Percentiles rank a stretch among this genome's conserved stretches.
phyloP scores from a whole-genome alignment of 2,797 vertebrate genomes.

The Eurystomus glaucurus region DNA sequence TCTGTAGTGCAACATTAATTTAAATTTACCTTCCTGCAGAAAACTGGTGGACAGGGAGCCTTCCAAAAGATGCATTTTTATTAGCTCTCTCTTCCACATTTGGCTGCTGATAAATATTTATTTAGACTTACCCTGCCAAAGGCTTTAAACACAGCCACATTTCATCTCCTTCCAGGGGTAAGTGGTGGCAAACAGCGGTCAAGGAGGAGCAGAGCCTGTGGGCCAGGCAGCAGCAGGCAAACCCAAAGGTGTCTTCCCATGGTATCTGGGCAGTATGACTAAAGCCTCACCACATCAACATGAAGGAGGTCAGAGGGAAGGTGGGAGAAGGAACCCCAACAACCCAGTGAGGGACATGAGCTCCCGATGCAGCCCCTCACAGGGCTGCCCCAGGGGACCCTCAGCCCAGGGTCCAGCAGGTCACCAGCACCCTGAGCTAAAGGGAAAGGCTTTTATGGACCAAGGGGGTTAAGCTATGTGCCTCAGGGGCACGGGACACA shows the following conservation, averaged over 20 bases:
- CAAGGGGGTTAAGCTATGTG: background rate
- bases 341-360: fast-evolving
- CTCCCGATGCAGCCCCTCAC: fast-evolving
- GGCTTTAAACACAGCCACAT: background rate
- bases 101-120: constrained; percentile 35
- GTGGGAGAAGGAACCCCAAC: fast-evolving
- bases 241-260: background rate
- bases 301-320: background rate
- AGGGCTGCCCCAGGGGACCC: background rate
- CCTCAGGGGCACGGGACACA: background rate
- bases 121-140: constrained; percentile 45
- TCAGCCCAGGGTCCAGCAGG: background rate
- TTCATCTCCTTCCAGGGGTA: background rate
- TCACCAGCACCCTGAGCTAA: background rate
- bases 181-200: background rate
- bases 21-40: constrained; percentile 46
- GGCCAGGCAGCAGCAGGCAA: background rate
- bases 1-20: constrained; percentile 21
- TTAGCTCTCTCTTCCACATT: background rate
- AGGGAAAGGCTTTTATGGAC: background rate
- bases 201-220: fast-evolving
- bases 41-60: background rate
- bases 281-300: background rate
- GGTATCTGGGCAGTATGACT: background rate
- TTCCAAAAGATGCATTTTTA: constrained; percentile 59